phyloP scores from a whole-genome alignment of 1,140 invertebrate species.

The Eumeta japonica region DNA sequence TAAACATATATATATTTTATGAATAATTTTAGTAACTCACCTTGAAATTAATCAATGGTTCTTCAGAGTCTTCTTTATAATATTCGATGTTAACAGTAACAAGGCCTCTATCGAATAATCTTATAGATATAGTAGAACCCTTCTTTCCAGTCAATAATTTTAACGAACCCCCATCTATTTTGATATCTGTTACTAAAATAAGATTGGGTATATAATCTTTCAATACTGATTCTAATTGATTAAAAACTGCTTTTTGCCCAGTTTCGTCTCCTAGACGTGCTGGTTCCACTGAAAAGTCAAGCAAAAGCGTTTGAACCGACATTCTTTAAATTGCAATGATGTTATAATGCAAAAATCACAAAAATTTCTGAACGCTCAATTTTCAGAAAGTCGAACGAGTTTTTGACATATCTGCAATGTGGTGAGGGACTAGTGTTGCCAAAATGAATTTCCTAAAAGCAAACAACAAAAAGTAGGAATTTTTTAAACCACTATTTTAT shows the following conservation, averaged over 20 bases:
- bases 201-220: conserved; percentile 68
- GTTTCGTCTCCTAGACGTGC: conserved; percentile 64
- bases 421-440: too few species aligned
- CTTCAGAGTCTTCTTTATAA: conserved; percentile 71
- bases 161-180: conserved; percentile 66
- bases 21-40: conserved; percentile 60
- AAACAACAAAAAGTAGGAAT: too few species aligned
- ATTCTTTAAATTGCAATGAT: conserved; percentile 44
- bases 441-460: too few species aligned
- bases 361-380: too few species aligned
- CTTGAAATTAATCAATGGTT: conserved; percentile 70
- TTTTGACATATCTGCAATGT: too few species aligned
- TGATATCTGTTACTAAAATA: conserved; percentile 62
- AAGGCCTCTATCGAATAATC: conserved; percentile 71
- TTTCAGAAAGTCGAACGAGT: too few species aligned
- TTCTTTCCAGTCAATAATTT: conserved; percentile 68
- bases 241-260: conserved; percentile 65
- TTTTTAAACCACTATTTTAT: too few species aligned
- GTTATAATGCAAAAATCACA: too few species aligned
- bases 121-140: conserved; percentile 67
- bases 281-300: conserved; percentile 77
- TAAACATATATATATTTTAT: too few species aligned
- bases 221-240: conserved; percentile 66
- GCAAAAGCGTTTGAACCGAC: conserved; percentile 77
- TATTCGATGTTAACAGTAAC: conserved; percentile 80